Evolutionary conservation across 2,113 vertebrate species (phyloP).

Genomic region (Parus major): DNA sequence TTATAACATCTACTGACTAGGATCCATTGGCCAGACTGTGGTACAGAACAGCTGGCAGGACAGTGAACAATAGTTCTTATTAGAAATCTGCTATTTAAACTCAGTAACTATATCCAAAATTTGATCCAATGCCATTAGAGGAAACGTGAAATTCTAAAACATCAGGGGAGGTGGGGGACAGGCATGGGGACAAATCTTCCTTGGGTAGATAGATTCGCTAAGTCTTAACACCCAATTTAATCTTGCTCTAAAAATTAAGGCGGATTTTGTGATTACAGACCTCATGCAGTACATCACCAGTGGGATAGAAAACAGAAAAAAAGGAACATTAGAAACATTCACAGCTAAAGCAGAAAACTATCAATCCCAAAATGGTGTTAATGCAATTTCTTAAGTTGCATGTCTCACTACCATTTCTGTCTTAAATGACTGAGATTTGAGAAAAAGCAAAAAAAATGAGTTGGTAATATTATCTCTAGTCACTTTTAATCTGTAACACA

Average conservation of each 20-base stretch:
- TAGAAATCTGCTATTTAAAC: background rate
- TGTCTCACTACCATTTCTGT: background rate
- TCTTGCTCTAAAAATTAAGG: background rate
- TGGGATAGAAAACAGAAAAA: background rate
- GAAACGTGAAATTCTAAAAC: background rate
- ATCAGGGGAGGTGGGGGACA: background rate
- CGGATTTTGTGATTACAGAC: background rate
- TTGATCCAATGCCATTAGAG: background rate
- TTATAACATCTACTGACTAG: background rate
- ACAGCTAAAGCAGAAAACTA: background rate
- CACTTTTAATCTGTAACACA: background rate
- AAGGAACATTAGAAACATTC: background rate
- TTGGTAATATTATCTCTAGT: background rate
- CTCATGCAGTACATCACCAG: background rate
- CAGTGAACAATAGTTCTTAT: background rate
- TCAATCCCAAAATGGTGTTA: background rate
- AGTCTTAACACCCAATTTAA: background rate
- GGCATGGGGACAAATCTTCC: background rate
- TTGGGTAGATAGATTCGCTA: background rate
- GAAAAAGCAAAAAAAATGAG: background rate
- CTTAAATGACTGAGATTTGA: background rate
- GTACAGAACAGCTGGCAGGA: slow-evolving; percentile 4
- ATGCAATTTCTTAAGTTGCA: background rate
- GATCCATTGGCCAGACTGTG: background rate
- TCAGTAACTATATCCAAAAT: background rate